Base-by-base conservation (phyloP, 2,797 vertebrate species). In the Geotrypetes seraphini region DNA sequence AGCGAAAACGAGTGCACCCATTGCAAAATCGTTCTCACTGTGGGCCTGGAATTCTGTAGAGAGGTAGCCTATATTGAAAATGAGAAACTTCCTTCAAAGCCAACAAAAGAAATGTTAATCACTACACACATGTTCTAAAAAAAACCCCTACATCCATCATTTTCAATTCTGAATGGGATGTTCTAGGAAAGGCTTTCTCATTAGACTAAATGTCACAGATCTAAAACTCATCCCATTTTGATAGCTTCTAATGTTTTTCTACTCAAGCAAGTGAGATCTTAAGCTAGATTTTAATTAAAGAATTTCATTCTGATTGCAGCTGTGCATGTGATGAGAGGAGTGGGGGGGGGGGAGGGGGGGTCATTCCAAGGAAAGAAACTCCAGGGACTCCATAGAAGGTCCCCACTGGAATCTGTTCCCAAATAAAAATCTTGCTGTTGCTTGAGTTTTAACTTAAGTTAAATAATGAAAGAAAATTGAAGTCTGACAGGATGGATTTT, bases 241-340 rank as follows among this genome's bases (percentile, higher is more conserved):
- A 61, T 66, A 67, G 58, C 26, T 58, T 57, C 41, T 63, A 62
- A 71, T 69, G 59, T 65, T 66, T 63, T 60, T 60, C 51, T 60
- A 56, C 57, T 72, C 52, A 54, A 67, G 52, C 31, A 50, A 67
- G 59, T 19, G 33, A 66, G 49, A 42, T 66, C 52, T 62, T 71
- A 64, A 63, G 66, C 66, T 71, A 59, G 45, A 1, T 62, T 70
- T 67, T 60, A 70, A 74, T 78, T 74, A 80, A 71, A 38, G 47
- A 25, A 2, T 43, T 39, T 66, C 15, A 12, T 25, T 39, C 50
- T 56, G 51, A 57, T 69, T 60, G 57, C 47, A 43, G 54, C 56
- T 47, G 45, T 49, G 44, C 39, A 24, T 21, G 55, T 66, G 18
- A 43, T 30, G 57, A 40, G 43, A 21, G n/a, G n/a, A n/a, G n/a